A percentile compares a stretch with the other conserved stretches of the same genome.
These are phyloP conservation scores for Meloidogyne exigua DNA, from an alignment of 1,140 invertebrate species.

Conservation along the genomic window DNA sequence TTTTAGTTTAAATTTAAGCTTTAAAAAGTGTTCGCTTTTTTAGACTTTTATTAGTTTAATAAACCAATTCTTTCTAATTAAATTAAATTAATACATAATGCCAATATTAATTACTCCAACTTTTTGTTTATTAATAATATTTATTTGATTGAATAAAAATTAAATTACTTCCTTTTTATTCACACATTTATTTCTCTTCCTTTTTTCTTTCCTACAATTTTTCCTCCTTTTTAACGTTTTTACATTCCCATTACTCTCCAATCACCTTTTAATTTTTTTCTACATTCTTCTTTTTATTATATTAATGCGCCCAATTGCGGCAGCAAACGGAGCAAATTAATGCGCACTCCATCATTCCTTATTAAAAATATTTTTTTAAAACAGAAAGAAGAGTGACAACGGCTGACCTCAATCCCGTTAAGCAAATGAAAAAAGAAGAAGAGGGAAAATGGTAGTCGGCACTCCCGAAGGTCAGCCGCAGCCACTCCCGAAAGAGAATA, in stretches of 20 bases:
- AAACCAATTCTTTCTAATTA: too few species aligned
- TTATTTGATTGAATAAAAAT: too few species aligned
- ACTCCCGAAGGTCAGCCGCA: slow-evolving; percentile 8
- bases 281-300: background rate
- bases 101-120: too few species aligned
- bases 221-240: background rate
- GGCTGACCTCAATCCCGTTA: slow-evolving; percentile 13
- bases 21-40: too few species aligned
- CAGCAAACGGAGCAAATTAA: slow-evolving; percentile 27
- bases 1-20: too few species aligned
- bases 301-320: slow-evolving; percentile 23
- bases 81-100: too few species aligned
- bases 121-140: too few species aligned
- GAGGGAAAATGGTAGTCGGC: background rate
- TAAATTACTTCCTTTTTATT: too few species aligned
- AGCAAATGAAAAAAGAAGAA: background rate
- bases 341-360: slow-evolving; percentile 22
- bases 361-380: background rate
- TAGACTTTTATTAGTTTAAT: too few species aligned
- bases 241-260: background rate
- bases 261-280: slow-evolving; percentile 12
- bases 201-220: background rate
- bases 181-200: too few species aligned
- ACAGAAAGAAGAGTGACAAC: background rate
- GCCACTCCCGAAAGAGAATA: background rate